Evolutionary conservation across 2,113 vertebrate species (phyloP), one percentile per base, ranked within the genome.

Genomic region (Psephotus haematonotus): DNA sequence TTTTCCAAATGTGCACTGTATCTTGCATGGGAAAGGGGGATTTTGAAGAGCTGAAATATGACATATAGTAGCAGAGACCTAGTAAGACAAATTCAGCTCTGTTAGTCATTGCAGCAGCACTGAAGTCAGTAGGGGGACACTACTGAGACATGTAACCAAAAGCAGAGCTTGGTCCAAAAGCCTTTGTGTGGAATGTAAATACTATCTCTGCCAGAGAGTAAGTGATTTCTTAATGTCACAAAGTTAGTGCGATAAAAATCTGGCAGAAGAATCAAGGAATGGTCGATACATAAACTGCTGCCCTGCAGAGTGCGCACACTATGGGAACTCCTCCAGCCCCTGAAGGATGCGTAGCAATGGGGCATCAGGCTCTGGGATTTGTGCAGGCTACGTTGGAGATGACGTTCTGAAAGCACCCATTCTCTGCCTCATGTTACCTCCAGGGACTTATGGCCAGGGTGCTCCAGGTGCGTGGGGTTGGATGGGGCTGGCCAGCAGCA

Each of bases 161-260:
- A 77, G 86, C 88, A 55, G 79, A 63, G 3, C 57, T 16, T 39
- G 83, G 29, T 50, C 91, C 91, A 88, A 19, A 43, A 78, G 64
- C 18, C 74, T 62, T n/a, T 2, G 4, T n/a, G 72, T 37, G 95
- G 84, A 95, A 95, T 93, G 96, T 96, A 91, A 96, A 96, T 77
- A 92, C 24, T 7, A 2, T 24, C 76, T 14, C 63, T 92, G 96
- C 91, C 94, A 93, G 91, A 29, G 53, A 44, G 76, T 28, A 25
- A 82, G 82, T 7, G 16, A 29, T 76, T 60, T 10, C 29, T 25
- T 13, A 5, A 57, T 35, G 52, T 4, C 67, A 31, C 71, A 5
- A 28, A 60, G 85, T 1, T 2, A 4, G 28, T 2, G 43, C 49
- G 86, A 41, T 2, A 28, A 65, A 79, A 33, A 35, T 6, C 82